phyloP scores from a whole-genome alignment of 2,888 invertebrate genomes.

The Arge pagana region DNA sequence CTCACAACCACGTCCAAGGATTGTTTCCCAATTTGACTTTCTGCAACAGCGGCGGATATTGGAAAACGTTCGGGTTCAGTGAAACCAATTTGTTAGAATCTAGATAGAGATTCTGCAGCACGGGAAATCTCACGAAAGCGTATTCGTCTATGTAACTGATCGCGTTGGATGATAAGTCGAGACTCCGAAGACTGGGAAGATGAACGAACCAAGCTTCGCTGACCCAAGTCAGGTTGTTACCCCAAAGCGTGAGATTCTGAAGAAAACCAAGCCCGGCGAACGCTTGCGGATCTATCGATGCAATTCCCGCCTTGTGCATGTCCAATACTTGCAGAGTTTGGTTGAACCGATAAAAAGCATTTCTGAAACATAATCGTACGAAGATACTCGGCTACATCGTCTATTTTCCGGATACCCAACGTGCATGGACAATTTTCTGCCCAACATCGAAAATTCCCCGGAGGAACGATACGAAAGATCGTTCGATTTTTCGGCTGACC shows the following conservation, averaged over 20 bases:
- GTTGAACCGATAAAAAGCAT: constrained; percentile 38
- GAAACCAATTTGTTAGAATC: constrained; percentile 42
- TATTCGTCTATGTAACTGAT: constrained; percentile 38
- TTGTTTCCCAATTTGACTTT: constrained; percentile 46
- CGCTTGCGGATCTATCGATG: constrained; percentile 37
- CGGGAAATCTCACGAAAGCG: constrained; percentile 35
- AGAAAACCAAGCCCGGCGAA: constrained; percentile 39
- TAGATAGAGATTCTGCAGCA: constrained; percentile 41
- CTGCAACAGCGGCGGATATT: constrained; percentile 36
- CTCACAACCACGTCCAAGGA: constrained; percentile 48
- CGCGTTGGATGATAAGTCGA: constrained; percentile 47
- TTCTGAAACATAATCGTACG: no score
- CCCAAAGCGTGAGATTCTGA: constrained; percentile 42
- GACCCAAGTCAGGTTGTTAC: constrained; percentile 41
- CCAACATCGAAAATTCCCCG: no score
- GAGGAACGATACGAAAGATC: no score
- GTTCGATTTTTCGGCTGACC: no score
- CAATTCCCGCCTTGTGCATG: constrained; percentile 39
- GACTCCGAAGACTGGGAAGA: constrained; percentile 35
- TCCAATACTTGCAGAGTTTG: constrained; percentile 35
- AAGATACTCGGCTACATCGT: no score
- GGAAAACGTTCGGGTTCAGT: constrained; percentile 40
- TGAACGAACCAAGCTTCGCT: constrained; percentile 37
- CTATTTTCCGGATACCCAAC: no score
- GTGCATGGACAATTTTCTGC: no score